Evolutionary conservation across 2,113 vertebrate genomes (phyloP).

Genomic region (Pedionomus torquatus): DNA sequence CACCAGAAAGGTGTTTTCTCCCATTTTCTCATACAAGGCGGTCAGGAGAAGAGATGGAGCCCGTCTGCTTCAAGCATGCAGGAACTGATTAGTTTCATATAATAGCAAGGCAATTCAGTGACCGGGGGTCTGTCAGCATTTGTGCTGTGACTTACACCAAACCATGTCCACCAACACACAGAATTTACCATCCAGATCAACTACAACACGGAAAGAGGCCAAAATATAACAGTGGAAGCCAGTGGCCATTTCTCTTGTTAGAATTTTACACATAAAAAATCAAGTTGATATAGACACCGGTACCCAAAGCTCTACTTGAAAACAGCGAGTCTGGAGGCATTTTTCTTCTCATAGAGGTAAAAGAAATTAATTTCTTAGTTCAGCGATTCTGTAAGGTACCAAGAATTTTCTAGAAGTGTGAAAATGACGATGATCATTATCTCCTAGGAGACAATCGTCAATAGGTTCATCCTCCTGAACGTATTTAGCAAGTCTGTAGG

Average conservation of each 20-base stretch:
- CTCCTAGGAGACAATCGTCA: conserved; percentile 9
- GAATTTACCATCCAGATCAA: background rate
- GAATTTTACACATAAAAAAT: background rate
- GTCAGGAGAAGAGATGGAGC: background rate
- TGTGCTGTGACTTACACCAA: background rate
- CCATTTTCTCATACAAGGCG: too few relatives aligned
- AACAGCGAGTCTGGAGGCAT: background rate
- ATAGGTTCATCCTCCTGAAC: background rate
- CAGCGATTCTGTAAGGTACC: background rate
- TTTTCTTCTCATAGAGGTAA: background rate
- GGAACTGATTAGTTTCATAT: background rate
- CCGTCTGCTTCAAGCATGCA: background rate
- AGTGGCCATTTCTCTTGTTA: background rate
- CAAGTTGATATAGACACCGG: background rate
- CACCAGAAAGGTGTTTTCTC: too few relatives aligned
- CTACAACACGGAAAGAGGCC: background rate
- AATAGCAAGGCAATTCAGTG: background rate
- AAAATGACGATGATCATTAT: background rate
- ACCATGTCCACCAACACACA: background rate
- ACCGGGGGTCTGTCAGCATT: background rate
- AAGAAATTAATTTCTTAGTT: conserved; percentile 22
- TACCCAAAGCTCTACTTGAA: background rate
- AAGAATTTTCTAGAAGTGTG: background rate
- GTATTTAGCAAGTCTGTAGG: background rate
- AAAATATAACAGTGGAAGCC: background rate